Evolutionary conservation across 2,113 vertebrate genomes (phyloP), one percentile per base, ranked within the genome.

Genomic region (Cyprinus carpio): DNA sequence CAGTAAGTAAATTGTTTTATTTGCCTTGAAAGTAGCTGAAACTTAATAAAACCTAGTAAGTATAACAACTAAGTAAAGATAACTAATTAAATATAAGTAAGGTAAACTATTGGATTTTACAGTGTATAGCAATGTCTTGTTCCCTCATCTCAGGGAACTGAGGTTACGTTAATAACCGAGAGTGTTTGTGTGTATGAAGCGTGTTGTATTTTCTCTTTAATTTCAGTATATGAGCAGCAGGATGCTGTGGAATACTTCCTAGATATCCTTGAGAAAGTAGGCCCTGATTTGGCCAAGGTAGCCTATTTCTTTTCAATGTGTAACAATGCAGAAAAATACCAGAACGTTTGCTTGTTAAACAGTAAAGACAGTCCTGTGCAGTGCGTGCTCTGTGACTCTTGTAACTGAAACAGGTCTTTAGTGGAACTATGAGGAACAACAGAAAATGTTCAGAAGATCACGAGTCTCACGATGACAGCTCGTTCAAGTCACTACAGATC

Each of bases 201-300:
- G 27, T 69, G 65, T 20, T 69, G 65, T 69, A 23, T 34, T 34
- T 18, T 69, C 65, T 16, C 4, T 1, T 67, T 67, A 12, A 15
- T 69, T 18, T 69, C 65, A 69, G 65, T 2, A 9, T 8, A 34
- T 34, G 31, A 18, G 29, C 65, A 69, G 65, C 65, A 69, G 16
- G 65, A 69, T 4, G 65, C 65, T 31, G 65, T 69, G 65, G 65
- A 69, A 69, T 20, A 69, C 29, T 69, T 69, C 54, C 65, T 34
- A 34, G 65, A 69, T 9, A 69, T 69, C 65, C 29, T 69, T 1
- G 65, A 69, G 65, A 69, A 69, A 69, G 31, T 34, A 69, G 29
- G 16, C 65, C 29, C 29, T 18, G 3, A 34, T 34, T 69, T 69
- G 29, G 27, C 65, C 0, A 6, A 69, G 65, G 65, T 69, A 34